A percentile compares a stretch with the other conserved stretches of the same genome.
Conservation (phyloP, 2,113 vertebrate species). For the Megaptera novaeangliae region DNA sequence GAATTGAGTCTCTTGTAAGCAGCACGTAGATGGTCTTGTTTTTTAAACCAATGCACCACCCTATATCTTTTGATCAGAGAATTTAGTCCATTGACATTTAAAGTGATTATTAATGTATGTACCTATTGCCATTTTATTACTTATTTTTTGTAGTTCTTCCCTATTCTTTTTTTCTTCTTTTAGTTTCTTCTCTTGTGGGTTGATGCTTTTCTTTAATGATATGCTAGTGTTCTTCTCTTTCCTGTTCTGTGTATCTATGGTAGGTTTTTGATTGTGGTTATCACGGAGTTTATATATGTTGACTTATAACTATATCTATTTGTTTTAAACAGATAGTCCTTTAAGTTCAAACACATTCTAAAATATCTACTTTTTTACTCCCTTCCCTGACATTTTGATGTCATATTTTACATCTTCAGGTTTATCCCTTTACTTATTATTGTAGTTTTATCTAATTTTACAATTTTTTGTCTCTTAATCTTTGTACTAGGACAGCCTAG, state of each 20-base stretch:
- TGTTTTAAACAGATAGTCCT: neutral
- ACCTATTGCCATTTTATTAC: neutral
- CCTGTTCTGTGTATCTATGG: neutral
- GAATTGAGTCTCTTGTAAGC: neutral
- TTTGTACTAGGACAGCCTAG: too few species aligned
- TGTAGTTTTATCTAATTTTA: neutral
- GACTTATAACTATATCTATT: neutral
- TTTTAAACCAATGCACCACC: neutral
- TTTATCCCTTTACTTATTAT: neutral
- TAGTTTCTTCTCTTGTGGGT: neutral
- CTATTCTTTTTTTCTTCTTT: neutral
- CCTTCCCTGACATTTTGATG: neutral
- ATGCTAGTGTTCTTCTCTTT: neutral
- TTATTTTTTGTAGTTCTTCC: neutral
- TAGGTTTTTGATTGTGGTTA: neutral
- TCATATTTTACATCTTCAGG: neutral
- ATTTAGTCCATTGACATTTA: neutral
- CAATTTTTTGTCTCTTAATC: neutral
- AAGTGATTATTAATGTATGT: neutral
- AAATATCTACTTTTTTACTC: neutral
- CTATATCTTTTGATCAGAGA: neutral
- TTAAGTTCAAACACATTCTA: neutral
- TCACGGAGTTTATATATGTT: neutral
- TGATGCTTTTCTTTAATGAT: neutral
- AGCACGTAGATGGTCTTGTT: neutral